Evolutionary conservation across 1,140 invertebrate genomes (phyloP).

Genomic region (Hypothenemus hampei): DNA sequence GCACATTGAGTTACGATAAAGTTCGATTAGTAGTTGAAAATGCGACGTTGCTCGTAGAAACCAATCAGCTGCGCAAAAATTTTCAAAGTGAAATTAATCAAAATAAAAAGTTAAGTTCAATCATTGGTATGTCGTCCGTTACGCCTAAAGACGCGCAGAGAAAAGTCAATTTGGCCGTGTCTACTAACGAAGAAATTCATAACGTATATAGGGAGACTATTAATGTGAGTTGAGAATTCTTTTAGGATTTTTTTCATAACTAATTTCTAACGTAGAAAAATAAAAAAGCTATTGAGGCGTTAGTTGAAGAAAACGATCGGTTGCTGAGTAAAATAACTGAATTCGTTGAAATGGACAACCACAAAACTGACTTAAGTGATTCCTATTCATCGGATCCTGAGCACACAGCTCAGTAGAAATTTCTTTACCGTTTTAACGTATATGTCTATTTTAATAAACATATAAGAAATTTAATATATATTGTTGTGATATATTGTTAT

Average conservation of each 20-base stretch:
- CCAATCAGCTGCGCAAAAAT: constrained; percentile 65
- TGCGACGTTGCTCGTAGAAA: constrained; percentile 65
- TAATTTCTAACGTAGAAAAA: constrained; percentile 30
- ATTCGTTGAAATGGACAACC: too few species aligned
- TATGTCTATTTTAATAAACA: too few species aligned
- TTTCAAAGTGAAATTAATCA: constrained; percentile 58
- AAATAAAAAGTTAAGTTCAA: constrained; percentile 64
- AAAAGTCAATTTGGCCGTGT: constrained; percentile 56
- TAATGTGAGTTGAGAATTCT: constrained; percentile 38
- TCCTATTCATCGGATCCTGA: too few species aligned
- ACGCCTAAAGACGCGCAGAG: constrained; percentile 53
- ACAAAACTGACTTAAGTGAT: too few species aligned
- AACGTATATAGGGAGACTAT: constrained; percentile 56
- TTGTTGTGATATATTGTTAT: too few species aligned
- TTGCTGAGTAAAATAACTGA: constrained; percentile 33
- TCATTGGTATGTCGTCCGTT: constrained; percentile 58
- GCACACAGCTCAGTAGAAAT: too few species aligned
- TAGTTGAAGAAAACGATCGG: constrained; percentile 36
- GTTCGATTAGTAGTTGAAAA: constrained; percentile 62
- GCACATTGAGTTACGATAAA: constrained; percentile 37
- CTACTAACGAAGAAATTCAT: constrained; percentile 57
- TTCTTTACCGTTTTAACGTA: too few species aligned
- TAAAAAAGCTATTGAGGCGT: constrained; percentile 30
- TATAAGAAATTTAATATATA: too few species aligned
- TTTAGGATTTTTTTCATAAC: neutral